These are phyloP conservation scores for Threskiornis aethiopicus DNA, from an alignment of 2,797 vertebrate species.

Conservation along the genomic window DNA sequence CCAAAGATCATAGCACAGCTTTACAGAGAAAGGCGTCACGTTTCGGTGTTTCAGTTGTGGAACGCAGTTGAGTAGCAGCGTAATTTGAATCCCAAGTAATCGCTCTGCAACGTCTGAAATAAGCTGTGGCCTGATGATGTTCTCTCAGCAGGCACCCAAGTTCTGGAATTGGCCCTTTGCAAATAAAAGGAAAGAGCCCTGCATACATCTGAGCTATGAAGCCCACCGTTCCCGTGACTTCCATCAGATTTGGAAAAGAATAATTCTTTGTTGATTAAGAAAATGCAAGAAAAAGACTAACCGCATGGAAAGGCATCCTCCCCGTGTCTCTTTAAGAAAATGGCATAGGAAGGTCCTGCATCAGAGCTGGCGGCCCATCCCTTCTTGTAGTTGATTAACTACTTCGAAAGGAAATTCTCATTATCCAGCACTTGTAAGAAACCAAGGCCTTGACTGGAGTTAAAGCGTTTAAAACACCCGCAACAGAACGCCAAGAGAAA, in stretches of 20 bases:
- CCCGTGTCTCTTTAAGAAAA: background rate
- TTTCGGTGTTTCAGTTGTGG: too few species aligned
- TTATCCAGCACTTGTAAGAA: background rate
- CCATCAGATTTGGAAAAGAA: background rate
- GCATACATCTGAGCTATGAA: background rate
- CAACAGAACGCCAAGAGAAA: background rate
- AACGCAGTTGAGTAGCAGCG: background rate
- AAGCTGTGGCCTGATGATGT: background rate
- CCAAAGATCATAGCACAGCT: background rate
- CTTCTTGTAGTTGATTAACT: background rate
- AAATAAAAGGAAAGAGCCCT: background rate
- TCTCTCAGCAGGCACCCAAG: background rate
- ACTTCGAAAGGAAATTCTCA: background rate
- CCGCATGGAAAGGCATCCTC: background rate
- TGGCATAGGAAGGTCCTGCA: background rate
- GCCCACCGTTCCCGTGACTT: background rate
- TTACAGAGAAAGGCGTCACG: background rate
- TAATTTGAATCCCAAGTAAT: background rate
- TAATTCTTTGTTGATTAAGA: background rate
- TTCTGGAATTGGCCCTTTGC: background rate
- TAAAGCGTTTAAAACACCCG: background rate
- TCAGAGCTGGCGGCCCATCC: background rate
- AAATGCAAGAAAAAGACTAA: background rate
- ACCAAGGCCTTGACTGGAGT: background rate
- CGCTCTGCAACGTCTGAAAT: background rate